These are phyloP conservation scores for Drosophila ironensis DNA, from an alignment of 1,140 invertebrate genomes.

Conservation along the genomic window DNA sequence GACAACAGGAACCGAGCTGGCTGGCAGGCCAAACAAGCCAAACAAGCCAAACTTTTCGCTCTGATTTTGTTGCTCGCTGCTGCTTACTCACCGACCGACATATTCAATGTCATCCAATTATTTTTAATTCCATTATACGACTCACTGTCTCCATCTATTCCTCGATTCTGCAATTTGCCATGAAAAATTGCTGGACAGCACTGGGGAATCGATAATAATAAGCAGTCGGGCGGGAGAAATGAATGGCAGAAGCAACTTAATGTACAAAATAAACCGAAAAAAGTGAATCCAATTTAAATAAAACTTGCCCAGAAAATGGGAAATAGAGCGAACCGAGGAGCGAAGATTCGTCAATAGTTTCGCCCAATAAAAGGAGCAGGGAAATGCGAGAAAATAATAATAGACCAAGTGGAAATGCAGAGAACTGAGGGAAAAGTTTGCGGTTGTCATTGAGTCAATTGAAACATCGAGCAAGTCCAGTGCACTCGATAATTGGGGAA, in stretches of 20 bases:
- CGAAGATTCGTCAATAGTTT: conserved; percentile 28
- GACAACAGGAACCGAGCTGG: conserved; percentile 31
- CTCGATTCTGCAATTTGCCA: conserved; percentile 39
- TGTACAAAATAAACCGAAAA: conserved; percentile 25
- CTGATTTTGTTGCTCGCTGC: too few species aligned
- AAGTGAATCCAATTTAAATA: conserved; percentile 56
- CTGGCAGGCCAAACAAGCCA: not conserved
- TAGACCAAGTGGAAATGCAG: conserved; percentile 5
- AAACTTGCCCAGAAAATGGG: conserved; percentile 38
- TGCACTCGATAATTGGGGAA: conserved; percentile 11
- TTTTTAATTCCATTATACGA: conserved; percentile 52
- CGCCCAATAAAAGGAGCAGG: not conserved
- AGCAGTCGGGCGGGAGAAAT: conserved; percentile 34
- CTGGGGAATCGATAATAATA: conserved; percentile 55
- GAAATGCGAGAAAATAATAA: not conserved
- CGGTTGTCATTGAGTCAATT: conserved; percentile 53
- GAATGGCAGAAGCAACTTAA: conserved; percentile 46
- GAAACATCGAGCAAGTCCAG: conserved; percentile 3
- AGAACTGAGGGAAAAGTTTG: conserved; percentile 36
- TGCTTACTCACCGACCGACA: not conserved
- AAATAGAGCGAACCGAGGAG: conserved; percentile 23
- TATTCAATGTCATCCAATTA: conserved; percentile 63
- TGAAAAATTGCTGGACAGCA: conserved; percentile 36
- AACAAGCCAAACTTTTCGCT: not conserved
- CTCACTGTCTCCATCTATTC: not conserved